A percentile compares a stretch with the other conserved stretches of the same genome.
Conservation (phyloP, 2,888 invertebrate species). For the Mimas tiliae region DNA sequence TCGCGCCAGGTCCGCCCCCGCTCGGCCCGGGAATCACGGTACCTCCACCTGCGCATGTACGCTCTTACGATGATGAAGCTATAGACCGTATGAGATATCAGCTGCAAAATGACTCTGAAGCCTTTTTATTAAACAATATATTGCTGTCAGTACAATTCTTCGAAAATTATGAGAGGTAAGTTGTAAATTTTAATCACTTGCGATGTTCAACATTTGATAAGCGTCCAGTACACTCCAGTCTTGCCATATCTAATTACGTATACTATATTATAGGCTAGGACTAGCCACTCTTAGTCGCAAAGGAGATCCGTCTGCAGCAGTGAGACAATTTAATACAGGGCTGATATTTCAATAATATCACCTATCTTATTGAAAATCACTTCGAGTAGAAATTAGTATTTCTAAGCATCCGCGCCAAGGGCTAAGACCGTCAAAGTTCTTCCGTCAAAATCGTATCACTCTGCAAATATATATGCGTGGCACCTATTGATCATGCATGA, state of each 20-base stretch:
- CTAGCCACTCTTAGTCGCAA: no score
- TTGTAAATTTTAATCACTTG: not conserved
- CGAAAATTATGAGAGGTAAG: constrained; percentile 89
- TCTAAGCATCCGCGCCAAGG: no score
- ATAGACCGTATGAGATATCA: constrained; percentile 84
- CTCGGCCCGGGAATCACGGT: constrained; percentile 42
- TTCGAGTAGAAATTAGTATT: no score
- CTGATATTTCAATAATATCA: no score
- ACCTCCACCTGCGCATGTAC: constrained; percentile 61
- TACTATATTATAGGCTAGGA: not conserved
- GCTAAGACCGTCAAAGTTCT: no score
- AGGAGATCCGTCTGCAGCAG: no score
- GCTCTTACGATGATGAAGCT: constrained; percentile 81
- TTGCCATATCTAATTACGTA: not conserved
- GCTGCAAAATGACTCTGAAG: constrained; percentile 86
- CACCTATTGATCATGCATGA: no score
- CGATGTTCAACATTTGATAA: not conserved
- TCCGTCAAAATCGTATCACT: no score
- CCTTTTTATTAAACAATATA: constrained; percentile 91
- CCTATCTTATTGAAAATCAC: no score
- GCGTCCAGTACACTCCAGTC: not conserved
- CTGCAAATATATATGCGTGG: no score
- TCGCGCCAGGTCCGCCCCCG: constrained; percentile 46
- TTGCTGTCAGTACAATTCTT: constrained; percentile 91
- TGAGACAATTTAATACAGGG: no score